Conservation (phyloP, 1,140 invertebrate species). For the Prorops nasuta region DNA sequence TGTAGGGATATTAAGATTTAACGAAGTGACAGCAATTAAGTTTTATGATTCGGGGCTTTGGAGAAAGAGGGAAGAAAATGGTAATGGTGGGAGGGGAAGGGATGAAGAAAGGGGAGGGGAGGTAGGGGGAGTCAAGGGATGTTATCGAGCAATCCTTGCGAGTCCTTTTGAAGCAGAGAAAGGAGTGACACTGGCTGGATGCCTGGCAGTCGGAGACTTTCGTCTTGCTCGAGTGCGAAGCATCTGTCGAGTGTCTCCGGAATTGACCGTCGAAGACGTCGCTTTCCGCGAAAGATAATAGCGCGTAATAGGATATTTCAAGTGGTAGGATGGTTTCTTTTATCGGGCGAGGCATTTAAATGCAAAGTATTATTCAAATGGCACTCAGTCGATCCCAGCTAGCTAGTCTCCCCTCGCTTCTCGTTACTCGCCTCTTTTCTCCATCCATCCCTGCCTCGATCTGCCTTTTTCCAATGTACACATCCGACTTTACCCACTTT, state of each 20-base stretch:
- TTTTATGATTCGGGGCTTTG: no score
- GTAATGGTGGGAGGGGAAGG: no score
- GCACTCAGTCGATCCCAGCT: slow-evolving; percentile 20
- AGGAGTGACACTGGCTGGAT: no score
- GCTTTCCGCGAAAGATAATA: slow-evolving; percentile 37
- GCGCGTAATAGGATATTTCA: slow-evolving; percentile 50
- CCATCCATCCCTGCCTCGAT: slow-evolving; percentile 4
- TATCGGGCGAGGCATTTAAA: slow-evolving; percentile 49
- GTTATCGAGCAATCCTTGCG: no score
- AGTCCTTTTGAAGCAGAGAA: no score
- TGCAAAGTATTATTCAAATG: slow-evolving; percentile 56
- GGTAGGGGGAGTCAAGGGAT: no score
- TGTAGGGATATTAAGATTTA: no score
- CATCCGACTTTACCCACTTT: background rate
- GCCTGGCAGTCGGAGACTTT: no score
- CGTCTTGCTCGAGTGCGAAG: no score
- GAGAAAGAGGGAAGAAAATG: no score
- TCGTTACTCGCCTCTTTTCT: slow-evolving; percentile 1
- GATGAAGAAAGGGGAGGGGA: no score
- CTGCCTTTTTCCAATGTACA: slow-evolving; percentile 7
- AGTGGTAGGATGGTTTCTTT: slow-evolving; percentile 47
- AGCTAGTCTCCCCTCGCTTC: slow-evolving; percentile 4
- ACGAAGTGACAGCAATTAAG: no score
- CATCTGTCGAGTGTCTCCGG: background rate
- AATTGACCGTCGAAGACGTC: slow-evolving; percentile 21